A percentile compares a stretch with the other conserved stretches of the same genome.
Conservation (phyloP, 2,113 vertebrate species). For the Holacanthus passer region DNA sequence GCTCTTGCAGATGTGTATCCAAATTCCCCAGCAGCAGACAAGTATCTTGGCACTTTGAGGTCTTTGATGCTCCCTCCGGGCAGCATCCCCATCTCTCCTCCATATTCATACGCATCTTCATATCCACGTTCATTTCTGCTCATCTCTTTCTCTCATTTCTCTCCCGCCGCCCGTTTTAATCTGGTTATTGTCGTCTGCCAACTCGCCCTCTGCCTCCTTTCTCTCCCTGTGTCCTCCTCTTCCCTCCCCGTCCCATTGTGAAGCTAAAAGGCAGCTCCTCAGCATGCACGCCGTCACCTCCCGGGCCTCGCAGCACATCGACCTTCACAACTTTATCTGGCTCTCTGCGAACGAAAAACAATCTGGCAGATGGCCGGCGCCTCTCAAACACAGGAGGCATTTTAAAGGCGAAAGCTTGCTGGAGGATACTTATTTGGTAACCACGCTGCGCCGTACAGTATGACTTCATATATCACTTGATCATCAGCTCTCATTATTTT, state of each 20-base stretch:
- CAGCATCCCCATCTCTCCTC: conserved; percentile 16
- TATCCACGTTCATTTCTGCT: conserved; percentile 31
- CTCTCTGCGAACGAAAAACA: conserved; percentile 57
- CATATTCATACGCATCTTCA: conserved; percentile 43
- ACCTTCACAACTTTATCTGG: conserved; percentile 76
- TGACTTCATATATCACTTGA: conserved; percentile 28
- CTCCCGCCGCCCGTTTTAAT: conserved; percentile 29
- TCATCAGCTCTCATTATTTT: conserved; percentile 10
- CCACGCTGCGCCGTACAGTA: conserved; percentile 6
- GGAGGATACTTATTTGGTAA: conserved; percentile 13
- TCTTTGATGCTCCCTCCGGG: conserved; percentile 43
- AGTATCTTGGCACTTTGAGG: conserved; percentile 41
- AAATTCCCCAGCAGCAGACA: conserved; percentile 40
- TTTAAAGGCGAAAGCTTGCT: conserved; percentile 37
- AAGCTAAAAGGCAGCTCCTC: conserved; percentile 63
- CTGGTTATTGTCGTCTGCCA: conserved; percentile 21
- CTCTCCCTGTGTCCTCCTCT: background rate
- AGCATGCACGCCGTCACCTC: conserved; percentile 62
- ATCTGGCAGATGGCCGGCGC: conserved; percentile 58
- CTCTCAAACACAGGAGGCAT: conserved; percentile 39
- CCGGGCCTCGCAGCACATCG: conserved; percentile 46
- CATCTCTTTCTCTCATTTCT: conserved; percentile 19
- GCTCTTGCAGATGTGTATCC: conserved; percentile 46
- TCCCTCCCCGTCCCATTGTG: conserved; percentile 27
- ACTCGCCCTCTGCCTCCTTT: conserved; percentile 9